phyloP scores from a whole-genome alignment of 1,140 invertebrate species.

The Hylyphantes graminicola region DNA sequence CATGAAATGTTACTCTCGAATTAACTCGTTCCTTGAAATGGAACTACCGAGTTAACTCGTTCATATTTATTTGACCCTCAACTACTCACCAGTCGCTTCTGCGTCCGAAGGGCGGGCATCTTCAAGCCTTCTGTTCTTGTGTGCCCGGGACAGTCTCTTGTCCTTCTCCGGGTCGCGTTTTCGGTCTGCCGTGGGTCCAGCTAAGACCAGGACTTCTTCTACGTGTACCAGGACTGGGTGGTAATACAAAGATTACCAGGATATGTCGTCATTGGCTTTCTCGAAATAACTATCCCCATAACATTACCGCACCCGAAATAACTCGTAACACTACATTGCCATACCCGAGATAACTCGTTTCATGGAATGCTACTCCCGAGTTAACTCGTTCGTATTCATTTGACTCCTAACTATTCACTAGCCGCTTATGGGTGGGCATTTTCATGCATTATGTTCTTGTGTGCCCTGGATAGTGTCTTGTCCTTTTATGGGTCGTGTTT shows the following conservation, averaged over 20 bases:
- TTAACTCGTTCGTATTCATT: too few relatives aligned
- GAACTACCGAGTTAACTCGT: too few relatives aligned
- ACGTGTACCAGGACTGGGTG: constrained; percentile 77
- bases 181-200: constrained; percentile 77
- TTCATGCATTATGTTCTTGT: constrained; percentile 76
- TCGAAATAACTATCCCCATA: too few relatives aligned
- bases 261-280: too few relatives aligned
- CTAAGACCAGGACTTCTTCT: constrained; percentile 81
- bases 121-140: constrained; percentile 76
- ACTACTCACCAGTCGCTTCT: constrained; percentile 30
- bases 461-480: constrained; percentile 77
- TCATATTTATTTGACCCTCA: neutral
- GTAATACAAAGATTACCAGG: constrained; percentile 79
- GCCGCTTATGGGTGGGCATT: constrained; percentile 60
- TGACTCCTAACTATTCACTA: neutral
- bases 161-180: constrained; percentile 81
- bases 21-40: too few relatives aligned
- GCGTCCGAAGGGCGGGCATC: constrained; percentile 61
- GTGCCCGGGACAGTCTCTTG: constrained; percentile 77
- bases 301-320: too few relatives aligned
- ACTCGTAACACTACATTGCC: too few relatives aligned
- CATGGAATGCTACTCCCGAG: too few relatives aligned
- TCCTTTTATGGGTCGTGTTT: constrained; percentile 81
- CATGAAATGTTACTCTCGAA: too few relatives aligned
- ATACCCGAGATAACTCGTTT: too few relatives aligned